phyloP scores from a whole-genome alignment of 2,113 vertebrate genomes.

The Passer domesticus region DNA sequence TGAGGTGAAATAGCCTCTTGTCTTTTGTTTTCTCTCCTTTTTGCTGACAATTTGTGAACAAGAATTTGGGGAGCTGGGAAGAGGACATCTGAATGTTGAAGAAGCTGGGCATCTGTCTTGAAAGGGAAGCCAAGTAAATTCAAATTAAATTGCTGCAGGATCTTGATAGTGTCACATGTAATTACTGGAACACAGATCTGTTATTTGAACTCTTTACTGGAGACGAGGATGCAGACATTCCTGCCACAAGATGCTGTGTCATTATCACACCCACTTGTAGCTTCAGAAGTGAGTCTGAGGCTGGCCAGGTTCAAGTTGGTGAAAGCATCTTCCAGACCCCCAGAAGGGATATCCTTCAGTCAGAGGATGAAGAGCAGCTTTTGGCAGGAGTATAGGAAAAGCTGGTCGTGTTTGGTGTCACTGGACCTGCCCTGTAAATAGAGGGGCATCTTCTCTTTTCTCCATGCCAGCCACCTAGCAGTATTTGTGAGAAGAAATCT shows the following conservation, averaged over 20 bases:
- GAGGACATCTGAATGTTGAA: neutral
- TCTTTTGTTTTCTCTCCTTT: neutral
- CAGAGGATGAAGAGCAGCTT: neutral
- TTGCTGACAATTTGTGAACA: neutral
- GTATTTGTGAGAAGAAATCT: neutral
- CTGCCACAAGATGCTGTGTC: neutral
- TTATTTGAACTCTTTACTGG: neutral
- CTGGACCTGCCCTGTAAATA: neutral
- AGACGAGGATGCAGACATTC: neutral
- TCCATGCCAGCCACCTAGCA: neutral
- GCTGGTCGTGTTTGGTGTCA: neutral
- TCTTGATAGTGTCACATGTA: fast-evolving
- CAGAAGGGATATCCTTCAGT: neutral
- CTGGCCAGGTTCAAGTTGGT: neutral
- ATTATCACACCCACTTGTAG: neutral
- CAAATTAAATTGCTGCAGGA: neutral
- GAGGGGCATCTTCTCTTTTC: neutral
- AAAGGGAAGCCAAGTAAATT: neutral
- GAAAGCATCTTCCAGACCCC: neutral
- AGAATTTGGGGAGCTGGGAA: neutral
- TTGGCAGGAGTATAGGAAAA: neutral
- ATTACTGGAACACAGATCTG: neutral
- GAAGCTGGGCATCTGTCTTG: neutral
- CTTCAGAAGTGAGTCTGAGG: neutral
- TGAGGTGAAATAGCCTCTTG: neutral